Base-by-base conservation (phyloP, 2,888 invertebrate species). In the Drosophila rellima region DNA sequence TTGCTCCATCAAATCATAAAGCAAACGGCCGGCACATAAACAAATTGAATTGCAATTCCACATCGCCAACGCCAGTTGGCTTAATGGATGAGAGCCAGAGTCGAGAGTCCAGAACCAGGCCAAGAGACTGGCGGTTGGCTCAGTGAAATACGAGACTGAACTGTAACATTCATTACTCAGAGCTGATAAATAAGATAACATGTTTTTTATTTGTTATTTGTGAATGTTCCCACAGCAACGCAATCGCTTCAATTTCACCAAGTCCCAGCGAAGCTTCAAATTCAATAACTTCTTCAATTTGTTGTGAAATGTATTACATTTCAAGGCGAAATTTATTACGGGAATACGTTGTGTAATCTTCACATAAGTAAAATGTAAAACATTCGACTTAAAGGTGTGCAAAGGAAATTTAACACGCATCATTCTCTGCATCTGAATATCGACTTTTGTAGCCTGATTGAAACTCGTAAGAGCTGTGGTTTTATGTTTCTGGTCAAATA, bases 11-110 rank as follows among this genome's bases (percentile, higher is more conserved):
- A 78, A 74, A 70, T 69, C 81, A 73, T 78, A 69, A 69, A 66
- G 57, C 63, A 80, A 80, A 72, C 47, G 29, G 51, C 40, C 40
- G 35, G 13, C 67, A 75, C 81, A 89, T 89, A 89, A 83, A 89
- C 89, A 89, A 89, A 83, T 83, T 89, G 89, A 89, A 89, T 72
- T 78, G 80, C 75, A 74, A 40, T 60, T 40, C 56, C 37, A 20
- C 23, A 47, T 13, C 7, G 13, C 47, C 48, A 31, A 5, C 11
- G 11, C 3, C 17, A 37, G 20, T n/a, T 31, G 35, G 11, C 54
- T 37, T 35, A 40, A 62, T 54, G 47, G 54, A 54, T 31, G 54
- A 29, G 45, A 51, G 20, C 15, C 18, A 33, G 31, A 54, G 31
- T 10, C 13, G 18, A 39, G 29, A 54, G 31, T 10, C 13, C 26